Percentiles rank a stretch among this genome's conserved stretches.
Conservation (phyloP, 1,140 invertebrate genomes). For the Calliopsis andreniformis region DNA sequence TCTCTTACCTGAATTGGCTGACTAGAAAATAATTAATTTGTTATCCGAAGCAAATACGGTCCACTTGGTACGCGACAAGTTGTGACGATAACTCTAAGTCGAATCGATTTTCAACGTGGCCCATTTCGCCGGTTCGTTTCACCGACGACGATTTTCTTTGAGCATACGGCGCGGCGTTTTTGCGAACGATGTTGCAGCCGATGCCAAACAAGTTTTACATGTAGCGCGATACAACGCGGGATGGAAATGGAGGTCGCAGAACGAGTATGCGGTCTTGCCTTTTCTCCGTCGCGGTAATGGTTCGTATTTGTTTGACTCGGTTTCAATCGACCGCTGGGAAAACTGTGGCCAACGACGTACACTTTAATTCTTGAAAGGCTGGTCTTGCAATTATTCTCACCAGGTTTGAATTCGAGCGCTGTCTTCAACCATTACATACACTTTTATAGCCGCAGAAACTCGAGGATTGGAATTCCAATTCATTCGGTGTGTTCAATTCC, state of each 20-base stretch:
- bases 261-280: constrained; percentile 13
- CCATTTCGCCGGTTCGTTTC: constrained; percentile 20
- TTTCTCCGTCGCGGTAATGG: constrained; percentile 27
- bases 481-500: too few relatives aligned
- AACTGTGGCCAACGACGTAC: constrained; percentile 27
- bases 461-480: too few relatives aligned
- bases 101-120: constrained; percentile 27
- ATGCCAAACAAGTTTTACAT: constrained; percentile 31
- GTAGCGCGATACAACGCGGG: constrained; percentile 8
- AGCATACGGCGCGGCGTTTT: not conserved
- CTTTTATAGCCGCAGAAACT: too few relatives aligned
- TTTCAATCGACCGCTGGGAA: constrained; percentile 41
- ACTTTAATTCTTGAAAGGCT: constrained; percentile 33
- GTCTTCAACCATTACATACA: constrained; percentile 8
- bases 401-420: constrained; percentile 39
- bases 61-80: too few relatives aligned
- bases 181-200: constrained; percentile 20
- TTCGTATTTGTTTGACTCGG: constrained; percentile 38
- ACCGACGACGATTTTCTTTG: constrained; percentile 16
- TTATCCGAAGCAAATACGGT: not conserved
- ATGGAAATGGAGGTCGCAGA: constrained; percentile 40
- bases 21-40: not conserved
- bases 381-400: not conserved
- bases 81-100: not conserved
- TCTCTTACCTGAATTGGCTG: too few relatives aligned